Conservation (phyloP, 2,113 vertebrate genomes). For the Mungos mungo region DNA sequence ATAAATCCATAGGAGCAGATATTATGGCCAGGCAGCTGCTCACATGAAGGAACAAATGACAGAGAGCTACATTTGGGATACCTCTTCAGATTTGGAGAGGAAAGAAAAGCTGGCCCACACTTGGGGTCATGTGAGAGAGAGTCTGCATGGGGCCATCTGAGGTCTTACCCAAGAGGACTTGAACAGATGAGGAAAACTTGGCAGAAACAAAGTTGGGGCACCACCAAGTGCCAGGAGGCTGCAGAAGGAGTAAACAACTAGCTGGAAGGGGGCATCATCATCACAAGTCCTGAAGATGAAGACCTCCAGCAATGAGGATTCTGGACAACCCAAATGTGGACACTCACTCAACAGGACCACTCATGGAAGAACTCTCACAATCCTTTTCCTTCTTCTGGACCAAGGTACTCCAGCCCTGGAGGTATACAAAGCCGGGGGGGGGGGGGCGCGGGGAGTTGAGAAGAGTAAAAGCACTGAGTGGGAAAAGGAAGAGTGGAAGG, state of each 20-base stretch:
- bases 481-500: neutral
- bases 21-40: neutral
- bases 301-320: neutral
- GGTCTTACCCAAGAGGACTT: neutral
- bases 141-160: neutral
- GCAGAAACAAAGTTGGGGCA: neutral
- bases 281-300: neutral
- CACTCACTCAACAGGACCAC: neutral
- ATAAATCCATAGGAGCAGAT: neutral
- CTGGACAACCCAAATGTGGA: neutral
- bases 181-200: neutral
- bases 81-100: neutral
- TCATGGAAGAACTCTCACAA: accelerated
- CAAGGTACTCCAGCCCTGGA: neutral
- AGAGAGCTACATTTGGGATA: neutral
- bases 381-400: neutral
- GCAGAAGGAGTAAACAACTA: neutral
- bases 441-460: too few relatives aligned
- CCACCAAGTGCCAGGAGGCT: neutral
- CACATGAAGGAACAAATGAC: neutral
- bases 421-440: neutral
- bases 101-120: neutral
- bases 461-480: neutral
- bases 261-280: neutral
- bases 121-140: neutral